Conservation (phyloP, 2,797 vertebrate genomes). For the Hafferia zeledoni region DNA sequence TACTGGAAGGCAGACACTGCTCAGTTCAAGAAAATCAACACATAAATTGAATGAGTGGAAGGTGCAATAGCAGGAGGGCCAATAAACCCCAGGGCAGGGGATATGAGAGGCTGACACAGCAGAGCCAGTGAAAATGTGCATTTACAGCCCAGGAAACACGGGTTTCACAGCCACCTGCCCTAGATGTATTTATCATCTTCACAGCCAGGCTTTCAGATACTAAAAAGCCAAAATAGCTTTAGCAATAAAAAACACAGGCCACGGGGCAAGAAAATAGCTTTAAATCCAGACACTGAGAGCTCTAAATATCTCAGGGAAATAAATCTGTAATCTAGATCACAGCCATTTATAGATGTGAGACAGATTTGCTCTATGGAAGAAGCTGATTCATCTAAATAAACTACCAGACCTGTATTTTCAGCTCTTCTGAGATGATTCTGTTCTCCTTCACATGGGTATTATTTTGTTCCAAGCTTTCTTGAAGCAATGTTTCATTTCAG, state of each 20-base stretch:
- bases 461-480: not conserved
- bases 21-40: not conserved
- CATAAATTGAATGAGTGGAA: not conserved
- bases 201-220: not conserved
- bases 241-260: not conserved
- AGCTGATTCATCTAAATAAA: slow-evolving; percentile 34
- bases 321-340: slow-evolving; percentile 10
- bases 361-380: slow-evolving; percentile 8
- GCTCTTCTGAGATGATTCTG: not conserved
- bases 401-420: slow-evolving; percentile 3
- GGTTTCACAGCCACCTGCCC: not conserved
- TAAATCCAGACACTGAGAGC: slow-evolving; percentile 1
- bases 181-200: not conserved
- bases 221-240: not conserved
- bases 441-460: not conserved
- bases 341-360: not conserved
- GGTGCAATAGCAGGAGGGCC: not conserved
- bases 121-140: not conserved
- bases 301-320: slow-evolving; percentile 1
- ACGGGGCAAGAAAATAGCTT: not conserved
- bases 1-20: not conserved
- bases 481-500: not conserved
- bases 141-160: not conserved
- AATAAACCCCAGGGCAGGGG: not conserved
- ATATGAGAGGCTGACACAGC: not conserved